These are phyloP conservation scores for Copsychus sechellarum DNA, from an alignment of 2,113 vertebrate species.

Conservation along the genomic window DNA sequence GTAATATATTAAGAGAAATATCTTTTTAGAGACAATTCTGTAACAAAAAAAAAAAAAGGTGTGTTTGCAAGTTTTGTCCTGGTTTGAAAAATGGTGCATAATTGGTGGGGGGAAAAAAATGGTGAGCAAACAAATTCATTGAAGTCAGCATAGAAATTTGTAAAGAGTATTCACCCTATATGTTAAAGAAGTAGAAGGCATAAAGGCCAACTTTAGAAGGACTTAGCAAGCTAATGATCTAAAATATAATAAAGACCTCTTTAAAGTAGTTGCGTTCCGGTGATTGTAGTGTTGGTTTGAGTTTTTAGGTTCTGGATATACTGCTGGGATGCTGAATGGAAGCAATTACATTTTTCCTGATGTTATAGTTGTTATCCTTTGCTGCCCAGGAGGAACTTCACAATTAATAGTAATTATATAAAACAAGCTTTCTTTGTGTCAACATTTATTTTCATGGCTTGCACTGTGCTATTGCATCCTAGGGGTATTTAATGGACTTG, in stretches of 20 bases:
- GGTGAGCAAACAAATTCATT: not conserved
- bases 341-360: not conserved
- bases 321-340: not conserved
- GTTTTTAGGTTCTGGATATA: not conserved
- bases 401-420: conserved; percentile 32
- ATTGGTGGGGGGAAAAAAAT: not conserved
- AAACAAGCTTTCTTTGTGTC: conserved; percentile 6
- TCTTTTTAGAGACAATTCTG: not conserved
- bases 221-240: not conserved
- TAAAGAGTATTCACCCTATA: not conserved
- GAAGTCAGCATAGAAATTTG: not conserved
- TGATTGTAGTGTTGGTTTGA: not conserved
- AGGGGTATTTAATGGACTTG: conserved; percentile 23
- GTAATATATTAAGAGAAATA: not conserved
- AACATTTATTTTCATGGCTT: conserved; percentile 8
- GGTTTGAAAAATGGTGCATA: not conserved
- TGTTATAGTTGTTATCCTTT: not conserved
- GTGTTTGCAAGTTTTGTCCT: not conserved
- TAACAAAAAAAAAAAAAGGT: not conserved
- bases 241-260: not conserved
- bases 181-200: not conserved
- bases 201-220: not conserved
- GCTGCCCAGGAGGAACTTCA: conserved; percentile 8
- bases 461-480: not conserved
- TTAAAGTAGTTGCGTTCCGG: not conserved